Base-by-base conservation (phyloP, 1,140 invertebrate genomes). In the Drosophila rhopaloa region DNA sequence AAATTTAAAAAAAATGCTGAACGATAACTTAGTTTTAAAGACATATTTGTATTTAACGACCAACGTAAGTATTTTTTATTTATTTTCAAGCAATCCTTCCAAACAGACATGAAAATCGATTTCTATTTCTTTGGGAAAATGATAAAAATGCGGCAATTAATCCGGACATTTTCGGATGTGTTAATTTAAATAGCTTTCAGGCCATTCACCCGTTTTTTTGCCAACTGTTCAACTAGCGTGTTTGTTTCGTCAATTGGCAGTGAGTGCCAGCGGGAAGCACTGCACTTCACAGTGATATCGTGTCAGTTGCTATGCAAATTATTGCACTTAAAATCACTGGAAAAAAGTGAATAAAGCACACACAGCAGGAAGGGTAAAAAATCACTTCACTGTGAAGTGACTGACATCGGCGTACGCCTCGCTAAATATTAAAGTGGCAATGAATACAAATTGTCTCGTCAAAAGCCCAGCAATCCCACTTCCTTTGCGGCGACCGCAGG, bases 391-490 rank as follows among this genome's bases (percentile, higher is more conserved):
- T 16, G 11, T 54, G 41, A 55, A 70, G 35, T 51, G 74, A 77
- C 61, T 51, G 75, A 41, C 53, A 47, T 43, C 29, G 63, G 58
- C 76, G 58, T 59, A 78, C 76, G 76, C 76, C 77, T 78, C 48
- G 76, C 76, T 77, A 78, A 78, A 78, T 78, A 78, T 78, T 78
- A 78, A 77, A 78, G 76, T 77, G 76, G 76, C 76, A 78, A 78
- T 78, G 76, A 78, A 78, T 78, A 78, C 76, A 78, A 71, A 78
- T 78, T 78, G 76, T 77, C 57, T 78, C 76, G 63, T 78, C 74
- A 78, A 71, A 71, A 62, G 76, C 48, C 6, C 14, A 19, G 40
- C 73, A 72, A 60, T 53, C 44, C 6, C 38, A 41, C 51, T 35
- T 76, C 59, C 44, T 35, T 43, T 60, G 38, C 10, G 8, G 55